Conservation (phyloP, 2,888 invertebrate genomes). For the Epistrophe eligans region DNA sequence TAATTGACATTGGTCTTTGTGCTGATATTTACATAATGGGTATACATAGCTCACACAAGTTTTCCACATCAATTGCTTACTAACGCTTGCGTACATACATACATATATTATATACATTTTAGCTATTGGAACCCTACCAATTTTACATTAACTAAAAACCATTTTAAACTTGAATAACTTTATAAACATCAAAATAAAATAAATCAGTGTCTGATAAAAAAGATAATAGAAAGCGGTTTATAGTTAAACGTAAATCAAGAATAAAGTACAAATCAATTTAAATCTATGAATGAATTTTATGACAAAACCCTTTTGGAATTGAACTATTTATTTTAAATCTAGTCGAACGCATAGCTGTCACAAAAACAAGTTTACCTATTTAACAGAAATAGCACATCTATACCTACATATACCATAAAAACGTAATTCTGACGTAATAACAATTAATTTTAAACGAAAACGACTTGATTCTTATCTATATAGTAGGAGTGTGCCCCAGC, state of each 20-base stretch:
- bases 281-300: neutral
- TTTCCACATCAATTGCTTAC: slow-evolving; percentile 42
- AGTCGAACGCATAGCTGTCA: neutral
- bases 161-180: neutral
- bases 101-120: too few relatives aligned
- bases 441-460: slow-evolving; percentile 34
- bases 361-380: neutral
- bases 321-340: neutral
- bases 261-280: neutral
- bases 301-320: neutral
- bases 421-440: neutral
- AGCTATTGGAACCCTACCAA: neutral
- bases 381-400: neutral
- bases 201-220: neutral
- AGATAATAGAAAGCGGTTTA: neutral
- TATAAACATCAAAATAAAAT: slow-evolving; percentile 9
- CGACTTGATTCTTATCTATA: slow-evolving; percentile 47
- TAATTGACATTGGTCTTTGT: slow-evolving; percentile 69
- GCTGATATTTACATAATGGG: slow-evolving; percentile 62
- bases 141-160: neutral
- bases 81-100: neutral
- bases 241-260: neutral
- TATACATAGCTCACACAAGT: slow-evolving; percentile 42
- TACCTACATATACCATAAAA: neutral
- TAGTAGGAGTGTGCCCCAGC: neutral